Percentiles rank a stretch among this genome's conserved stretches.
phyloP scores from a whole-genome alignment of 2,888 invertebrate species.

The Acrobasis consociella region DNA sequence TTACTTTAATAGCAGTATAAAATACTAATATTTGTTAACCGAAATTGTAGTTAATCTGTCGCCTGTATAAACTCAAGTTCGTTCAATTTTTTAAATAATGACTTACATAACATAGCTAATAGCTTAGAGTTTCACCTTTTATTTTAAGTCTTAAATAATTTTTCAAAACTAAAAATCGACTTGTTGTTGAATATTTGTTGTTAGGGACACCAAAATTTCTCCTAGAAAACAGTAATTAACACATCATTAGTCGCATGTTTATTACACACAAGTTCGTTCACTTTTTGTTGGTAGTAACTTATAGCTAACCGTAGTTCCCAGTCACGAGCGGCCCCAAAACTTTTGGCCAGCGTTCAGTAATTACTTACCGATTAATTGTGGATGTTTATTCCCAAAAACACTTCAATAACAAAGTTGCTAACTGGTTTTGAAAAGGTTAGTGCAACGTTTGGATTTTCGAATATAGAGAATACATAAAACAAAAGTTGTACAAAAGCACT shows the following conservation, averaged over 20 bases:
- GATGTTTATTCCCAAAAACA: constrained; percentile 43
- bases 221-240: constrained; percentile 1
- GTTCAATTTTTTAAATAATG: too few species aligned
- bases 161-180: too few species aligned
- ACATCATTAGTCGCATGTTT: constrained; percentile 19
- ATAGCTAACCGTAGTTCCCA: constrained; percentile 38
- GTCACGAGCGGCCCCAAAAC: constrained; percentile 49
- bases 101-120: too few species aligned
- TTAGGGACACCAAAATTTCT: too few species aligned
- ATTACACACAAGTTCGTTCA: constrained; percentile 26
- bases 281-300: constrained; percentile 33
- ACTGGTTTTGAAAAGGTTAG: constrained; percentile 18
- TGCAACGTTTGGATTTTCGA: constrained; percentile 5
- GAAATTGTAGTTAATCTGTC: background rate
- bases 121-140: too few species aligned
- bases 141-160: too few species aligned
- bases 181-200: too few species aligned
- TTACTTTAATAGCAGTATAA: background rate
- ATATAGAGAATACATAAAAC: too few species aligned
- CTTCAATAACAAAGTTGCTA: constrained; percentile 30
- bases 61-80: too few species aligned
- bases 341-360: constrained; percentile 54
- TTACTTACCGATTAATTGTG: constrained; percentile 60
- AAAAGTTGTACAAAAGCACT: too few species aligned
- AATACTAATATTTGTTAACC: background rate